phyloP scores from a whole-genome alignment of 64 coral and sea anemone genomes.

The Cladopsammia gracilis region DNA sequence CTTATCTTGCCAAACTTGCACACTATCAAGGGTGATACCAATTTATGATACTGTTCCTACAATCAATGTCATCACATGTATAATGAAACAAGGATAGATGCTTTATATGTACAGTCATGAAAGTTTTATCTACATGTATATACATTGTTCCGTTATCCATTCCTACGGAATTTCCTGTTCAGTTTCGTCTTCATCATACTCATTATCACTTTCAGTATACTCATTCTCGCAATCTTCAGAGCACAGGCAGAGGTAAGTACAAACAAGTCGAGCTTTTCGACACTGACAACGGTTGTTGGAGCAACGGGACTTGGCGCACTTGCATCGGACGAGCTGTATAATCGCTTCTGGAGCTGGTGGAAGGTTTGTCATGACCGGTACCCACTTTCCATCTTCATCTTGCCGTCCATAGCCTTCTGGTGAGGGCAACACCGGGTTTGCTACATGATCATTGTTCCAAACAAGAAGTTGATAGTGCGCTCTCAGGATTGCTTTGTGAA shows the following conservation, averaged over 20 bases:
- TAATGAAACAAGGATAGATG: too few species aligned
- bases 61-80: too few species aligned
- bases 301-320: conserved; percentile 50
- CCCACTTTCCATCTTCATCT: conserved; percentile 73
- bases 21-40: too few species aligned
- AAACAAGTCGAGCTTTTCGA: conserved; percentile 41
- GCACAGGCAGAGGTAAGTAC: conserved; percentile 48
- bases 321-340: conserved; percentile 61
- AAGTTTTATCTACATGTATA: too few species aligned
- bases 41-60: too few species aligned
- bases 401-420: conserved; percentile 63
- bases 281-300: conserved; percentile 48
- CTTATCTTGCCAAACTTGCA: too few species aligned
- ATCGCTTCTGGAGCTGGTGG: conserved; percentile 53
- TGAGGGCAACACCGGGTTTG: conserved; percentile 54
- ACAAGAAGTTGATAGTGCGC: conserved; percentile 58
- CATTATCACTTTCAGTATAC: conserved; percentile 34
- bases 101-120: too few species aligned
- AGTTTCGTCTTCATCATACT: conserved; percentile 1
- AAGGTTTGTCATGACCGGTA: conserved; percentile 65
- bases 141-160: too few species aligned
- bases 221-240: conserved; percentile 49
- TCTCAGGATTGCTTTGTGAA: conserved; percentile 54
- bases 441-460: conserved; percentile 58
- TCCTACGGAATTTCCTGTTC: conserved; percentile 55